Conservation (phyloP, 2,113 vertebrate species). For the Coryphaenoides rupestris region DNA sequence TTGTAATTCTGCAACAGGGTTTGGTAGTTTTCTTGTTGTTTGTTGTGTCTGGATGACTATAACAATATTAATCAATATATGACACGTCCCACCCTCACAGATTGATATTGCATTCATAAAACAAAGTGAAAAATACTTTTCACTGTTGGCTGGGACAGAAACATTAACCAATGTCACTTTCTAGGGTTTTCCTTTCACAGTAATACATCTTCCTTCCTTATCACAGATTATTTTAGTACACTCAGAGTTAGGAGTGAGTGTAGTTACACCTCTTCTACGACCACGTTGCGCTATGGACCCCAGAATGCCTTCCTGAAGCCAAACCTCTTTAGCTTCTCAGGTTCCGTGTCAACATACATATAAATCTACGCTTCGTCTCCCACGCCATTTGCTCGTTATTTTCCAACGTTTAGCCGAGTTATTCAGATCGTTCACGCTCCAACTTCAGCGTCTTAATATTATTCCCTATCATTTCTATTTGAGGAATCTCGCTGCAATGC, state of each 20-base stretch:
- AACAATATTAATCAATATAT: no score
- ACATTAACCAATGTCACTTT: not conserved
- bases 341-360: not conserved
- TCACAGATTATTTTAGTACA: not conserved
- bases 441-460: no score
- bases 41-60: not conserved
- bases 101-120: not conserved
- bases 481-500: no score
- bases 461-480: no score
- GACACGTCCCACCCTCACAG: no score
- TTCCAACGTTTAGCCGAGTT: not conserved
- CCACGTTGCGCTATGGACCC: not conserved
- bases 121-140: not conserved
- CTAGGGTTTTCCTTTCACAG: not conserved
- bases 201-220: not conserved
- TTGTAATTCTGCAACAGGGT: not conserved
- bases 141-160: not conserved
- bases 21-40: not conserved
- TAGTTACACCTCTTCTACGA: not conserved
- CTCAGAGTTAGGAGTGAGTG: not conserved
- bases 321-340: not conserved
- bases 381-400: slow-evolving; percentile 1
- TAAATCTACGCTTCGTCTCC: not conserved
- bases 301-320: not conserved
- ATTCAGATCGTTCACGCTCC: not conserved